phyloP scores from a whole-genome alignment of 2,113 vertebrate genomes.

The Apodemus speciosus region DNA sequence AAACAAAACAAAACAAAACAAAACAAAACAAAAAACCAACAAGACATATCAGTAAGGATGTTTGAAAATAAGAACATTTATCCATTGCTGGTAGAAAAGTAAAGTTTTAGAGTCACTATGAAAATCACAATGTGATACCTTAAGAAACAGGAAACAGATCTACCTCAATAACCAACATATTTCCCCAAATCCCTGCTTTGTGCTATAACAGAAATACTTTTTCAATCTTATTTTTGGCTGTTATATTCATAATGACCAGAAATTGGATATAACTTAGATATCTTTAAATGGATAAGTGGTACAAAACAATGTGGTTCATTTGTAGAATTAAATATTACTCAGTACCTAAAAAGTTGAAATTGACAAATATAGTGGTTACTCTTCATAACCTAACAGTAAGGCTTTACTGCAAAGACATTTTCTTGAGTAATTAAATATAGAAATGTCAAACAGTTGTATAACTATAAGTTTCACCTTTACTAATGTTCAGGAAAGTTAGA shows the following conservation, averaged over 20 bases:
- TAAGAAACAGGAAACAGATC: neutral
- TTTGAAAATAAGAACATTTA: neutral
- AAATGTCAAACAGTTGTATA: neutral
- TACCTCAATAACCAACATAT: neutral
- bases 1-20: too few species aligned
- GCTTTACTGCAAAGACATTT: neutral
- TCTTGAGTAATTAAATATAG: neutral
- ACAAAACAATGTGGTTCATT: neutral
- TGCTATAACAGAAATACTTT: neutral
- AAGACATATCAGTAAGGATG: neutral
- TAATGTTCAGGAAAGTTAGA: neutral
- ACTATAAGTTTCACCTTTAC: neutral
- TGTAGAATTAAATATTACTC: neutral
- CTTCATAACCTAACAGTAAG: neutral
- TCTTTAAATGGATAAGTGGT: neutral
- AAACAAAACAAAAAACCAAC: too few species aligned
- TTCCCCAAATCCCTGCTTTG: neutral
- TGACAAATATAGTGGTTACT: neutral
- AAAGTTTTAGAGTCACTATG: neutral
- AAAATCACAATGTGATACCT: neutral
- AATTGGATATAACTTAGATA: neutral
- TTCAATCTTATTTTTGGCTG: neutral
- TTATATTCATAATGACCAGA: neutral
- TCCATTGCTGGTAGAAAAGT: neutral
- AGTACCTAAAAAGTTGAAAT: neutral